Conservation (phyloP, 2,113 vertebrate genomes). For the Callithrix jacchus region DNA sequence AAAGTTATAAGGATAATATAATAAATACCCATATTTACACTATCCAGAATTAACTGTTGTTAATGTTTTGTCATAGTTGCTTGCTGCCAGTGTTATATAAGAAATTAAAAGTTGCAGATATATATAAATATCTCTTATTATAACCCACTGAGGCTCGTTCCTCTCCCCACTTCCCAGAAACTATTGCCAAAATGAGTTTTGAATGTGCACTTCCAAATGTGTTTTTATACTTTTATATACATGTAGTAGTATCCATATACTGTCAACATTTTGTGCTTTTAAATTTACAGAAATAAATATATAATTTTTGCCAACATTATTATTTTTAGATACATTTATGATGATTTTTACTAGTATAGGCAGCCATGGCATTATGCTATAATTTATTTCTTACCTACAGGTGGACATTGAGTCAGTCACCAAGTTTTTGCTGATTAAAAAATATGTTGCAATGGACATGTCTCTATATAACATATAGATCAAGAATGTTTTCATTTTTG, state of each 20-base stretch:
- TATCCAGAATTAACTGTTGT: not conserved
- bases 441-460: not conserved
- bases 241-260: not conserved
- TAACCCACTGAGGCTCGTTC: not conserved
- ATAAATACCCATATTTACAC: not conserved
- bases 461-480: not conserved
- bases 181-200: conserved; percentile 19
- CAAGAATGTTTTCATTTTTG: not conserved
- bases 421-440: not conserved
- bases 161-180: not conserved
- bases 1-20: not conserved
- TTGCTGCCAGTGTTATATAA: not conserved
- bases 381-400: not conserved
- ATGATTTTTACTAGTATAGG: not conserved
- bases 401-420: not conserved
- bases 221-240: not conserved
- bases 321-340: not conserved
- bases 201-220: not conserved
- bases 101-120: not conserved
- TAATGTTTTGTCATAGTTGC: not conserved
- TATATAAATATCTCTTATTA: not conserved
- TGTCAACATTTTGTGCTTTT: not conserved
- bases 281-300: not conserved
- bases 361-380: not conserved
- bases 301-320: conserved; percentile 10